Base-by-base conservation (phyloP, 2,797 vertebrate species). In the Eupleurogrammus muticus region DNA sequence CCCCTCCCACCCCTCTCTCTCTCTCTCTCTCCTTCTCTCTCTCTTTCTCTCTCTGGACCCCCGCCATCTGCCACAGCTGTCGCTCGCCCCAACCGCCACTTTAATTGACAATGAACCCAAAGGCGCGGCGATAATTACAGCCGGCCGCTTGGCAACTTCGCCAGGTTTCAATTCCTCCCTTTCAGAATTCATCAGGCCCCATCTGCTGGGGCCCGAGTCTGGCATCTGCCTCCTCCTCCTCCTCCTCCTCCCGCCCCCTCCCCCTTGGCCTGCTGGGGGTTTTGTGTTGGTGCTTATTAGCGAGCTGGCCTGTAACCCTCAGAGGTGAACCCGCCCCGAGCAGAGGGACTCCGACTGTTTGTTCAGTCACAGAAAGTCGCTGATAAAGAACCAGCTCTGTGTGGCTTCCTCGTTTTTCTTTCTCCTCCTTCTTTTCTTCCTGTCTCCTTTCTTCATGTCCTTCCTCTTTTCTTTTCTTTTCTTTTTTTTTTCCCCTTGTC, bases 31-130 rank as follows among this genome's bases (percentile, higher is more conserved):
- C 80, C 86, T n/a, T n/a, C n/a, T n/a, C n/a, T n/a, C n/a, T n/a
- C n/a, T n/a, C n/a, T n/a, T n/a, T n/a, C n/a, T n/a, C 91, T 92
- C 90, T 82, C 92, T 93, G 94, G 94, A 95, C 90, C 92, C 55
- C 28, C 51, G 90, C 95, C 96, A 96, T 96, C 95, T 96, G 95
- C 92, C 94, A 90, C 95, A 95, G 94, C 95, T 96, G 95, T 94
- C 92, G 90, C 92, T 94, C 50, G 58, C 92, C 77, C 68, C 86
- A 75, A 76, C 94, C 91, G 94, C 92, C 94, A 88, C 91, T 94
- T 90, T 94, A 93, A 96, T 89, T 94, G 94, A 96, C 95, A 96
- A 94, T 93, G 95, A 95, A 94, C 93, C 89, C 92, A 91, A 91
- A 83, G 90, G 89, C 92, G 84, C 92, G n/a, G 66, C 77, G 91